Evolutionary conservation across 2,113 vertebrate genomes (phyloP), one percentile per base, ranked within the genome.

Genomic region (Brachypodius melanocephalos): DNA sequence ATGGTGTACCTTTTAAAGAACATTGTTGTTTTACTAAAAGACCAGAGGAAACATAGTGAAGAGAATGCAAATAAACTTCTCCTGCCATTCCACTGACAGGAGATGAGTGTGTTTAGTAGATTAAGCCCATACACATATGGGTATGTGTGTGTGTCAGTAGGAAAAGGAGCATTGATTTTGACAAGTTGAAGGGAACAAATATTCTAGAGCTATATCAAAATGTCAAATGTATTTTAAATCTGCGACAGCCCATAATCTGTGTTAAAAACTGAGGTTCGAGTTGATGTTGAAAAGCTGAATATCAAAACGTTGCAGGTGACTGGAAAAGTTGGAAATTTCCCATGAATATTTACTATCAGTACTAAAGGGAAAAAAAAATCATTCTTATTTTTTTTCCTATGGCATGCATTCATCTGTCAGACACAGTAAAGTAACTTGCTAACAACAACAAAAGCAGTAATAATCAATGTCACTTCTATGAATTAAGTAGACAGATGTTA

Each of bases 181-280:
- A 94, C 90, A 95, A 96, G 81, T 46, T 91, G 26, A 85, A 83
- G 51, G 52, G 59, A 96, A 54, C 8, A 76, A 79, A 89, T 81
- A 96, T 89, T 82, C 45, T 32, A 93, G 32, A 97, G 68, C 81
- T 78, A 17, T 58, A 78, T 86, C 78, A 89, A 94, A 97, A 61
- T 80, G 74, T 90, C 90, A 96, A 88, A 80, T 59, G 55, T 62
- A 51, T 63, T 97, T 96, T 84, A 96, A 91, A 66, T 95, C 54
- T 84, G 55, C 73, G 66, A 92, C 67, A 92, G 38, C 46, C 45
- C 83, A 59, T 88, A 72, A 78, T 97, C 83, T 86, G 8, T 78
- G 32, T 85, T 89, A 85, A 89, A 79, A 51, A 75, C 57, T 55
- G 42, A 93, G 90, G 71, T 63, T 81, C 24, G 46, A 95, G 84